Conservation (phyloP, 1,140 invertebrate species). For the Drosophila auraria region DNA sequence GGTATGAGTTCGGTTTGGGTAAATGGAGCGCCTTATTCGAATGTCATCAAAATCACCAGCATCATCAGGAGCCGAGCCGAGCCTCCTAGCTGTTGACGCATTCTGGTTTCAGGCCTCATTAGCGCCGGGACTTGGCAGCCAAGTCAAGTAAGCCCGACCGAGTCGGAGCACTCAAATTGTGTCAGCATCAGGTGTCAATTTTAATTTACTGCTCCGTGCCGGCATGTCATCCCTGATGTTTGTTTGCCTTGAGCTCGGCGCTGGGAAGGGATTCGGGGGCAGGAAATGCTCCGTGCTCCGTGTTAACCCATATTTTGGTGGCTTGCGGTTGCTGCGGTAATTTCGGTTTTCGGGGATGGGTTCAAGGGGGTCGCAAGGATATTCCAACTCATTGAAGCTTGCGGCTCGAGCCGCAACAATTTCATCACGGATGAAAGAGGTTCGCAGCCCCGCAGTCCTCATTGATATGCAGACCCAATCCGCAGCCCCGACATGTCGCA, state of each 20-base stretch:
- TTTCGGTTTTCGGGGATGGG: slow-evolving; percentile 9
- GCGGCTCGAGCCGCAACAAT: slow-evolving; percentile 16
- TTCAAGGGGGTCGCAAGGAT: slow-evolving; percentile 3
- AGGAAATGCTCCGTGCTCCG: neutral
- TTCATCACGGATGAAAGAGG: slow-evolving; percentile 29
- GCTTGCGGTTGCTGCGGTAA: slow-evolving; percentile 56
- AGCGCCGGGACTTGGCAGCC: slow-evolving; percentile 41
- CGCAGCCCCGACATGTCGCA: slow-evolving; percentile 52
- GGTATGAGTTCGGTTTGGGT: slow-evolving; percentile 4
- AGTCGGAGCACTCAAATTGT: slow-evolving; percentile 47
- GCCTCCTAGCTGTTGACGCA: slow-evolving; percentile 58
- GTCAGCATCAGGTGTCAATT: slow-evolving; percentile 79
- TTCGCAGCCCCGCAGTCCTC: slow-evolving; percentile 25
- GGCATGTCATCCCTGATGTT: slow-evolving; percentile 56
- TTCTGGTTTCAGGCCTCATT: slow-evolving; percentile 77
- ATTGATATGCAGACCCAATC: slow-evolving; percentile 65
- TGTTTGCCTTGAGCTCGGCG: slow-evolving; percentile 36
- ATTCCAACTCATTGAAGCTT: slow-evolving; percentile 29
- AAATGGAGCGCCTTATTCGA: slow-evolving; percentile 45
- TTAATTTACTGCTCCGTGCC: slow-evolving; percentile 66
- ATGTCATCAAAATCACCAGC: slow-evolving; percentile 66
- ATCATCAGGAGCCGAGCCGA: slow-evolving; percentile 30
- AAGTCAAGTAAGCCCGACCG: slow-evolving; percentile 37
- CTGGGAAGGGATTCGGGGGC: neutral
- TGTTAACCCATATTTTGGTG: slow-evolving; percentile 58